Evolutionary conservation across 2,888 invertebrate species (phyloP).

Genomic region (Catocala sponsa): DNA sequence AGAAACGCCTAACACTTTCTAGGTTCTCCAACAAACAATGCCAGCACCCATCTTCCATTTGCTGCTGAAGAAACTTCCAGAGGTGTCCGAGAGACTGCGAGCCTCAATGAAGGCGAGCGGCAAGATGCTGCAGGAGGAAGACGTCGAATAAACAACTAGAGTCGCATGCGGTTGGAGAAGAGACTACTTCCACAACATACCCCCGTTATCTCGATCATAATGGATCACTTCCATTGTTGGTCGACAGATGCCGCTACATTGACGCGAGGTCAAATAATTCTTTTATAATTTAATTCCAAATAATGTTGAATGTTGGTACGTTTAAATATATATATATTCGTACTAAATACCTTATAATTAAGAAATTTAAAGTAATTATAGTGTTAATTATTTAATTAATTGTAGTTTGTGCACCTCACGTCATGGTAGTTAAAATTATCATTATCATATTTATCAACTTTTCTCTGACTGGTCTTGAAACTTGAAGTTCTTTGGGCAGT

Average conservation of each 20-base stretch:
- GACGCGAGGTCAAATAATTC: slow-evolving; percentile 27
- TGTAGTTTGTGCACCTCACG: slow-evolving; percentile 32
- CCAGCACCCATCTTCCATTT: slow-evolving; percentile 98
- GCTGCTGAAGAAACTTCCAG: slow-evolving; percentile 94
- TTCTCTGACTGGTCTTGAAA: slow-evolving; percentile 32
- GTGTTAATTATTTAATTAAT: slow-evolving; percentile 31
- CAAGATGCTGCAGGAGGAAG: slow-evolving; percentile 78
- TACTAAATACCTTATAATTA: slow-evolving; percentile 32
- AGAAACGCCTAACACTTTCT: slow-evolving; percentile 34
- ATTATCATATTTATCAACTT: slow-evolving; percentile 20
- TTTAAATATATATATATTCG: slow-evolving; percentile 32
- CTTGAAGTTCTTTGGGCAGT: too few species aligned
- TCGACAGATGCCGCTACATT: slow-evolving; percentile 33
- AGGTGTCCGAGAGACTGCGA: slow-evolving; percentile 84
- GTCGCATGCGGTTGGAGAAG: slow-evolving; percentile 35
- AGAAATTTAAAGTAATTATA: slow-evolving; percentile 40
- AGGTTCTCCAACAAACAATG: slow-evolving; percentile 97
- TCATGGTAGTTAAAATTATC: slow-evolving; percentile 27
- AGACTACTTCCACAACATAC: slow-evolving; percentile 15
- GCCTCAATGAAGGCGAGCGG: slow-evolving; percentile 76
- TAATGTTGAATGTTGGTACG: slow-evolving; percentile 31
- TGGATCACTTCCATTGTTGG: slow-evolving; percentile 41
- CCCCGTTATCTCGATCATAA: slow-evolving; percentile 34
- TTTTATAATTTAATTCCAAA: slow-evolving; percentile 23
- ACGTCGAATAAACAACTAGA: slow-evolving; percentile 73